Conservation (phyloP, 2,113 vertebrate species). For the Globicephala melas region DNA sequence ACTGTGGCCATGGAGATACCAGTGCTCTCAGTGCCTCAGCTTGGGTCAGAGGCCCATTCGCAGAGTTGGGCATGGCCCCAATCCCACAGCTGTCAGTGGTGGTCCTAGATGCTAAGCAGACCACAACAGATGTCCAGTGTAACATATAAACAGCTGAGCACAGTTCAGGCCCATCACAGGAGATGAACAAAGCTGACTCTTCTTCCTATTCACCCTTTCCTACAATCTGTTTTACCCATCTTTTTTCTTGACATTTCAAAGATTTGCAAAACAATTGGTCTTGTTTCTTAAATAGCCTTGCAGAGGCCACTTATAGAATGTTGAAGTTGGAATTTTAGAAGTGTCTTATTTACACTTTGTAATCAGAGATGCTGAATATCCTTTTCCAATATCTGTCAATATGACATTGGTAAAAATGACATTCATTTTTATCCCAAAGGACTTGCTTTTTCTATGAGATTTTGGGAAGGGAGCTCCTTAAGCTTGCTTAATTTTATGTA, state of each 20-base stretch:
- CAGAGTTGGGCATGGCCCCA: too few species aligned
- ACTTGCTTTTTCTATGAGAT: not conserved
- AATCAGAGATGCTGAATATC: not conserved
- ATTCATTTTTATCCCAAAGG: not conserved
- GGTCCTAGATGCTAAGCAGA: not conserved
- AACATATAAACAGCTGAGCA: not conserved
- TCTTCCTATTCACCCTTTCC: not conserved
- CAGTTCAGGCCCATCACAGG: not conserved
- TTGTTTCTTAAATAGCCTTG: conserved; percentile 22
- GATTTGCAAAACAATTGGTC: not conserved
- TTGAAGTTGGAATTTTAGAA: not conserved
- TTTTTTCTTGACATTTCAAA: conserved; percentile 30
- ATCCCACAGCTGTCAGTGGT: not conserved
- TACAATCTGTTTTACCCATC: not conserved
- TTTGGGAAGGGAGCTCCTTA: not conserved
- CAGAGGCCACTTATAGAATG: not conserved
- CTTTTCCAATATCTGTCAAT: not conserved
- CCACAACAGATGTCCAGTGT: not conserved
- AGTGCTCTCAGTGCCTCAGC: not conserved
- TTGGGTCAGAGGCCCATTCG: not conserved
- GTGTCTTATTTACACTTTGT: not conserved
- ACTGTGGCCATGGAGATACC: not conserved
- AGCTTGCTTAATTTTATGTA: not conserved
- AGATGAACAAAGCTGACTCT: not conserved
- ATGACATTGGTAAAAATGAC: not conserved